A percentile compares a stretch with the other conserved stretches of the same genome.
phyloP scores from a whole-genome alignment of 1,140 invertebrate species.

The Drepana arcuata region DNA sequence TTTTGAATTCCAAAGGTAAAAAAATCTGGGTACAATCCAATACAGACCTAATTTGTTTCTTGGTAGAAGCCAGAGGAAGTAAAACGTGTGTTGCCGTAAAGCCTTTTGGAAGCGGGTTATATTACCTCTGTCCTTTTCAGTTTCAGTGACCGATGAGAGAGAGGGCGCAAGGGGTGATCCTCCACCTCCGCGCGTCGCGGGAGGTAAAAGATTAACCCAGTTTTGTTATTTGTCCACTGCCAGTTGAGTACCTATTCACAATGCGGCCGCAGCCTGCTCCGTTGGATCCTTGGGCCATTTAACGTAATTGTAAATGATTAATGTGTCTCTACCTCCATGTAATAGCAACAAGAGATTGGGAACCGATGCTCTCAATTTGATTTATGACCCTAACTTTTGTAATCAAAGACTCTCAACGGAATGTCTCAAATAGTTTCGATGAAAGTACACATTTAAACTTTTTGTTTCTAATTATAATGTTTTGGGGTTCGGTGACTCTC shows the following conservation, averaged over 20 bases:
- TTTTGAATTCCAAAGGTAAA: constrained; percentile 59
- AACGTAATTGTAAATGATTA: constrained; percentile 71
- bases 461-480: no score
- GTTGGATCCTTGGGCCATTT: constrained; percentile 60
- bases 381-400: constrained; percentile 35
- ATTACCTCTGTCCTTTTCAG: constrained; percentile 39
- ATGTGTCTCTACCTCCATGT: constrained; percentile 53
- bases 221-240: constrained; percentile 71
- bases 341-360: constrained; percentile 52
- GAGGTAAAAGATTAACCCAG: constrained; percentile 70
- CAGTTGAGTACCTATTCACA: constrained; percentile 69
- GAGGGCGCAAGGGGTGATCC: constrained; percentile 39
- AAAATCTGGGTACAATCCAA: constrained; percentile 30
- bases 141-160: constrained; percentile 36
- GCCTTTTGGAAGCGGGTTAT: constrained; percentile 25
- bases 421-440: constrained; percentile 17
- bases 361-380: constrained; percentile 50
- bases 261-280: constrained; percentile 57
- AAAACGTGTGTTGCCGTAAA: constrained; percentile 13
- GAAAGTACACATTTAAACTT: no score
- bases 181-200: constrained; percentile 43
- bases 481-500: no score
- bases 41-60: constrained; percentile 18
- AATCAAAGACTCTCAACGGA: constrained; percentile 16
- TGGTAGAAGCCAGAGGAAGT: constrained; percentile 14